Base-by-base conservation (phyloP, 2,113 vertebrate genomes). In the Epinephelus cyanopodus region DNA sequence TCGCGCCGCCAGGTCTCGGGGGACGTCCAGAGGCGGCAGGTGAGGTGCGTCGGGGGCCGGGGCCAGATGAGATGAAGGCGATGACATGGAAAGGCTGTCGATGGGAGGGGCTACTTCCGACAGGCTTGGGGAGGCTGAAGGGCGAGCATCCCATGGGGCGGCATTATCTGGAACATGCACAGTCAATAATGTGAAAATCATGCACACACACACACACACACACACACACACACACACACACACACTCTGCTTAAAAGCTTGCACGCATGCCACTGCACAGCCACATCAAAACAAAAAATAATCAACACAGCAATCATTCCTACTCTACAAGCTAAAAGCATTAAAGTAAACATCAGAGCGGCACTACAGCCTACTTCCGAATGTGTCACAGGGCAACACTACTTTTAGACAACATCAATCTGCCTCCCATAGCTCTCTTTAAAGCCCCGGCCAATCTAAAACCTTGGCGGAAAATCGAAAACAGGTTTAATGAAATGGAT, bases 81-180 rank as follows among this genome's bases (percentile, higher is more conserved):
- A 97, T 96, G 97, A 93, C 94, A 95, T 93, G 94, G 97, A 95
- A 94, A 96, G 95, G 94, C 96, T 96, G 0, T 98, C 97, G 2
- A 94, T 95, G 92, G 95, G 94, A 93, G 95, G 94, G 92, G 96
- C 97, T 98, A 99, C 96, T 99, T 99, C 97, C 96, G 96, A 96
- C 97, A 98, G 95, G 91, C 96, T 96, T 97, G 98, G 95, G 97
- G 97, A 95, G 97, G 97, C 93, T 97, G 98, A 94, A 97, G 97
- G 95, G 95, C 95, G 95, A 96, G 95, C 83, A 89, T 97, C 98
- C 98, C 98, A 96, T 96, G 97, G 85, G 97, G 91, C 81, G 96
- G 97, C 94, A 93, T 97, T 97, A 97, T 99, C 98, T 99, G 96
- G 88, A 82, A 87, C 67, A 87, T n/a, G 80, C 25, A 45, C 68